phyloP scores from a whole-genome alignment of 2,113 vertebrate species.

The Megalops atlanticus region DNA sequence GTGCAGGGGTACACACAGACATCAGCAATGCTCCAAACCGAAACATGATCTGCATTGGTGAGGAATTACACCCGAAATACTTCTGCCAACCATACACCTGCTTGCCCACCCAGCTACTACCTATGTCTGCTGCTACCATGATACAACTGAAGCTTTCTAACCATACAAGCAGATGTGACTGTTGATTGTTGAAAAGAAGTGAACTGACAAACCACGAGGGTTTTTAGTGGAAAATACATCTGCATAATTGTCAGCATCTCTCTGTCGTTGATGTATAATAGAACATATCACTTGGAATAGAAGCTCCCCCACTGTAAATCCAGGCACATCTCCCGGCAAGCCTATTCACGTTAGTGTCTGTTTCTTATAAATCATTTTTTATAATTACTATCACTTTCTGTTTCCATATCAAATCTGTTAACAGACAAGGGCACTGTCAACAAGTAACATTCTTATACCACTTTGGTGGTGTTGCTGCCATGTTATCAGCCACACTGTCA shows the following conservation, averaged over 20 bases:
- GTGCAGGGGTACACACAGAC: not conserved
- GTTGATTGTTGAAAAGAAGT: too few relatives aligned
- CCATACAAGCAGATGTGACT: too few relatives aligned
- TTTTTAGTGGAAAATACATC: not conserved
- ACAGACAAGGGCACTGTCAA: not conserved
- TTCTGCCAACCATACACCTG: too few relatives aligned
- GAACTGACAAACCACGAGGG: too few relatives aligned
- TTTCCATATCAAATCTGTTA: too few relatives aligned
- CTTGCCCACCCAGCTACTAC: not conserved
- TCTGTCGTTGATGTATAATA: not conserved
- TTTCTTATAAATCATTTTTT: not conserved
- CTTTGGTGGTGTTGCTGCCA: not conserved
- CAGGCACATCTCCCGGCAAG: not conserved
- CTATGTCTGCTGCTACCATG: not conserved
- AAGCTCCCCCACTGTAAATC: not conserved
- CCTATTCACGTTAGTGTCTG: not conserved
- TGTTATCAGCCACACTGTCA: too few relatives aligned
- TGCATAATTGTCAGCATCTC: not conserved
- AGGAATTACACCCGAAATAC: too few relatives aligned
- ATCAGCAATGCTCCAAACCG: conserved; percentile 21
- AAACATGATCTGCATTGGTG: conserved; percentile 32
- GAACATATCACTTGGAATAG: conserved; percentile 1
- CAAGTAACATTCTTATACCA: too few relatives aligned
- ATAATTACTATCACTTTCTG: too few relatives aligned
- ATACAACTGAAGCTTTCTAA: too few relatives aligned